phyloP scores from a whole-genome alignment of 2,113 vertebrate genomes.

The Menura novaehollandiae region DNA sequence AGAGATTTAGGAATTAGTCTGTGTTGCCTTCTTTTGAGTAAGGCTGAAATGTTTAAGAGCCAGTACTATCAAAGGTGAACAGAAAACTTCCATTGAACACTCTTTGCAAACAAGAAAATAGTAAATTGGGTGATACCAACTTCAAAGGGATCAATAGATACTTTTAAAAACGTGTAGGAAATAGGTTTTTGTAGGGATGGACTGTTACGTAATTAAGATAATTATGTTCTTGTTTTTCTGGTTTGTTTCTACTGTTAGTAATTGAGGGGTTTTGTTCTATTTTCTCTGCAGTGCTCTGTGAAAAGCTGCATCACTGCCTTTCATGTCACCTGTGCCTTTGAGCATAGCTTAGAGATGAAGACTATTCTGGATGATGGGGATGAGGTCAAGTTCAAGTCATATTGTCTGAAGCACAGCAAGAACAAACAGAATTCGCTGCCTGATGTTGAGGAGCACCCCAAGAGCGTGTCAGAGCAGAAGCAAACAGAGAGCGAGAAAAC shows the following conservation, averaged over 20 bases:
- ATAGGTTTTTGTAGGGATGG: background rate
- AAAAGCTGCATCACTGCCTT: constrained; percentile 98
- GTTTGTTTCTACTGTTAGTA: background rate
- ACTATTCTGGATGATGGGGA: constrained; percentile 95
- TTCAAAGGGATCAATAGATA: background rate
- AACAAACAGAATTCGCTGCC: constrained; percentile 71
- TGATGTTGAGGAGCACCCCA: constrained; percentile 72
- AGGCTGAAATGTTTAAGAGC: background rate
- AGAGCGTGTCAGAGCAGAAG: constrained; percentile 80
- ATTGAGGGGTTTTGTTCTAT: background rate
- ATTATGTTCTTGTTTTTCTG: background rate
- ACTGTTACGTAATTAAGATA: background rate
- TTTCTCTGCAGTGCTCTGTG: constrained; percentile 85
- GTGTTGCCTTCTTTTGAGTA: background rate
- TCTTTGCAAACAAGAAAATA: background rate
- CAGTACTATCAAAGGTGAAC: background rate
- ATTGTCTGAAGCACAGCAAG: constrained; percentile 96
- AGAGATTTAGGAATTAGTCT: background rate
- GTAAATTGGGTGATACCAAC: background rate
- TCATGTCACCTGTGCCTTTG: constrained; percentile 99
- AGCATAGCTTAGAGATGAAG: constrained; percentile 97
- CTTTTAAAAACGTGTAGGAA: background rate
- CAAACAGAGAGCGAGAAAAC: constrained; percentile 83
- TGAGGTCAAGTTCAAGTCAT: constrained; percentile 97
- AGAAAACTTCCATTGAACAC: background rate